Evolutionary conservation across 92 coral and sea anemone genomes (phyloP), one percentile per base, ranked within the genome.

Genomic region (Metridium senile): DNA sequence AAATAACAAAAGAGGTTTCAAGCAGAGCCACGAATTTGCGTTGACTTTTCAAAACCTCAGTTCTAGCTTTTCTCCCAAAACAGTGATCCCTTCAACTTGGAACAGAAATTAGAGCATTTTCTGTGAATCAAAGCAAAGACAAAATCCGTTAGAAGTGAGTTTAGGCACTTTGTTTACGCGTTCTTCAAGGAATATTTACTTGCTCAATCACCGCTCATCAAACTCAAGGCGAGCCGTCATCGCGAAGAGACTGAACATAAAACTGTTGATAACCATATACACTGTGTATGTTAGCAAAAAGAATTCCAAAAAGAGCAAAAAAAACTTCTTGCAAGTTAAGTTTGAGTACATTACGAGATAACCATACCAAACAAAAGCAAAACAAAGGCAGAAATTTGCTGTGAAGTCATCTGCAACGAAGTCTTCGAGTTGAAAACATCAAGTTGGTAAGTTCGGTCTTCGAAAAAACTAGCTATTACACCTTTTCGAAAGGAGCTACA

Each of bases 181-280:
- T 34, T 58, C 33, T 56, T 73, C 78, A 73, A 73, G 19, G 68
- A 11, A 57, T 73, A 62, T 73, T 73, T 43, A 73, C 78, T 73
- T 45, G 78, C 66, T 58, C 26, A 18, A 73, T 73, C 68, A 73
- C 22, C 67, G 47, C 26, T 54, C 67, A 33, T 73, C 68, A 73
- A 58, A 0, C 68, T 26, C 13, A 57, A 72, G 20, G 54, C 20
- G 67, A 34, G 65, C 27, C 28, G 47, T 53, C 19, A 71, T 4
- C 47, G 11, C 29, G 11, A 63, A 63, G 69, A 28, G 45, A 11
- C 16, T 39, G 27, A 63, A 26, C 45, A 63, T n/a, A 28, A 58
- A 20, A n/a, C 54, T 58, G 34, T 11, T 52, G 13, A 25, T 20
- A 57, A 58, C 63, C 31, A 29, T 16, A 27, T 28, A 21, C 4